These are phyloP conservation scores for Escarpia spicata DNA, from an alignment of 2,888 invertebrate species.

Conservation along the genomic window DNA sequence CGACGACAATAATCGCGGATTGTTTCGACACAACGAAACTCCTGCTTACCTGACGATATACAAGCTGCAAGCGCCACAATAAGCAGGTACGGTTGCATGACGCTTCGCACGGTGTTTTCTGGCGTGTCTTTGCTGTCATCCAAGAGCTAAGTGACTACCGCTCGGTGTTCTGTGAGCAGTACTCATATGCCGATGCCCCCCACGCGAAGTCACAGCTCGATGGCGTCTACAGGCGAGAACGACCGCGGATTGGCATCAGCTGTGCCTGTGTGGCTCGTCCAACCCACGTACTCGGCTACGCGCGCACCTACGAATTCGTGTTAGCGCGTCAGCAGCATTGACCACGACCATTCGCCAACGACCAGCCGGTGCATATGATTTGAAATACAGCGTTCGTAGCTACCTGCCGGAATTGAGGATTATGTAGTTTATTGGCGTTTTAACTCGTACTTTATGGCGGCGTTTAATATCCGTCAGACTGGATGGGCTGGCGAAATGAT, in stretches of 20 bases:
- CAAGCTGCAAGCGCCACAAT: background rate
- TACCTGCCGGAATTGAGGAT: constrained; percentile 2
- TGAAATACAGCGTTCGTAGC: background rate
- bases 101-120: background rate
- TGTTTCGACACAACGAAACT: background rate
- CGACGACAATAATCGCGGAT: background rate
- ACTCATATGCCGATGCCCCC: background rate
- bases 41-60: constrained; percentile 2
- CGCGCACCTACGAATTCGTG: background rate
- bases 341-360: background rate
- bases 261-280: background rate
- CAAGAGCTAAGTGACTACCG: background rate
- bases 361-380: background rate
- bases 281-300: background rate
- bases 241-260: background rate
- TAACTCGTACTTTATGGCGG: background rate
- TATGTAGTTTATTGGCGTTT: background rate
- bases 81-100: background rate
- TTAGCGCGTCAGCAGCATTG: background rate
- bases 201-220: background rate
- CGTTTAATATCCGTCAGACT: background rate
- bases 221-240: background rate
- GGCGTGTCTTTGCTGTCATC: background rate
- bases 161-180: background rate
- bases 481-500: background rate